Evolutionary conservation across 2,888 invertebrate genomes (phyloP), one percentile per base, ranked within the genome.

Genomic region (Meiosimyza platycephala): DNA sequence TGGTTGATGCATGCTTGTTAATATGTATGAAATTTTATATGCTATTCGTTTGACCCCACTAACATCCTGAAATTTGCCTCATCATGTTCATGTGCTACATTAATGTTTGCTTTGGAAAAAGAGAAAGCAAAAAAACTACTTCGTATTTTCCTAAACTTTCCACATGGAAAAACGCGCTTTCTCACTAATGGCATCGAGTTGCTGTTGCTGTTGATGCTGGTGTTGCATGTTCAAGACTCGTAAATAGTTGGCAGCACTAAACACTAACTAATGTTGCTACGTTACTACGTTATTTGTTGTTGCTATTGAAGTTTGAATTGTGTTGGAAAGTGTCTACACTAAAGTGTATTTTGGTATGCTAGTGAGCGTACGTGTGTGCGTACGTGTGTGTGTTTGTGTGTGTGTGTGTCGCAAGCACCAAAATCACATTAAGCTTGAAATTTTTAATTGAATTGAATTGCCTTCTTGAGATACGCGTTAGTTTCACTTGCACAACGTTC

Each of bases 371-470:
- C 54, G 62, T 67, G 52, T 67, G 60, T 67, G 60, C 51, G 59
- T 72, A n/a, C n/a, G n/a, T n/a, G n/a, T 52, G 52, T 70, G 22
- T 40, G 18, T 57, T 33, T 63, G 62, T 67, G 52, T 67, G 60
- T 67, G 60, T 59, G 59, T 72, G 62, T 74, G 59, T 57, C 65
- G 57, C 16, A 50, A 66, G 71, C 72, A 71, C 65, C 33, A 64
- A 73, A 71, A 75, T 74, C 63, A 69, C 72, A 72, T 72, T 76
- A 74, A 76, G 72, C 68, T 66, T 69, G 72, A 74, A 72, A 71
- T 74, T 64, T 74, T 74, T 77, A 77, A 77, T 76, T 77, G 77
- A 77, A 77, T 77, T 77, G 69, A 73, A 77, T 74, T 77, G 66
- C 68, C 74, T 65, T 54, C 73, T 72, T 71, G 69, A 68, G 75